Evolutionary conservation across 2,888 invertebrate genomes (phyloP), one percentile per base, ranked within the genome.

Genomic region (Lydus trimaculatus): DNA sequence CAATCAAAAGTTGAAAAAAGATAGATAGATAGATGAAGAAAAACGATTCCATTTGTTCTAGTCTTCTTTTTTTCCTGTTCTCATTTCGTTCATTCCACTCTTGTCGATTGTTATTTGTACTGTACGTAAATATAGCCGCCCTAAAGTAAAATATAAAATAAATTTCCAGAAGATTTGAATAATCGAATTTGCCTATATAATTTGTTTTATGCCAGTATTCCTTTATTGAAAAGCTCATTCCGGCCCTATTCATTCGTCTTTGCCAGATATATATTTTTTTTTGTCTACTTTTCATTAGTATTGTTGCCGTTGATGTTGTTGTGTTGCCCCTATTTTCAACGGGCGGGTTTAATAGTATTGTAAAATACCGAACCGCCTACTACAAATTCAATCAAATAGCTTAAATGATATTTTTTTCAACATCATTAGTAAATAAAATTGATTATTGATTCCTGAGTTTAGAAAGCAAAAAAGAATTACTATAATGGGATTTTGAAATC

Each of bases 131-230:
- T 80, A 79, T 73, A 79, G 75, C 76, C 72, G 73, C 74, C 78
- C 74, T 75, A 77, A 78, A 79, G 78, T 78, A 78, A 80, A 81
- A 79, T 80, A 75, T 79, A 78, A 82, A 80, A 80, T 81, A 81
- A 80, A 81, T 80, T 82, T 81, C 80, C 70, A 76, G 71, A 74
- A 79, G 80, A 82, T 82, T 81, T 81, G 80, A 82, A 82, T 82
- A 81, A 81, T 82, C 78, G 80, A 80, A 81, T 81, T 81, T 81
- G 79, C 79, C 76, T 80, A 80, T 80, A 79, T 81, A 81, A 81
- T 81, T 82, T 81, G 79, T 81, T 81, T 80, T 79, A 77, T 76
- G 75, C 72, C 73, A 73, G 75, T 76, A 73, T 77, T 75, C 73
- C 73, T 74, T 73, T 75, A 75, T 72, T 73, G 73, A 75, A 76